phyloP scores from a whole-genome alignment of 2,113 vertebrate genomes.

The Rhadina sibilatrix region DNA sequence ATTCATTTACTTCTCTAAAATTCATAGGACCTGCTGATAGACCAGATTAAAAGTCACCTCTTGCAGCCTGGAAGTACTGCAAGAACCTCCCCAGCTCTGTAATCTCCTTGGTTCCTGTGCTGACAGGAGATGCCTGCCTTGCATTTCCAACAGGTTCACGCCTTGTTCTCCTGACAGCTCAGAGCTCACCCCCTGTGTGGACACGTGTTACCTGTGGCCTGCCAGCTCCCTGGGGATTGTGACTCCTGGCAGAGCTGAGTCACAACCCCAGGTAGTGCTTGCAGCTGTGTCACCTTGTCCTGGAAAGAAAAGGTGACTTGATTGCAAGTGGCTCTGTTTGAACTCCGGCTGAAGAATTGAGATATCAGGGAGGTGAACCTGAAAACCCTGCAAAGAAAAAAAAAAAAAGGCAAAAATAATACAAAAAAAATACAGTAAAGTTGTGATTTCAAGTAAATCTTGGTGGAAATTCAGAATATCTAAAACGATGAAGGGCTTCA shows the following conservation, averaged over 20 bases:
- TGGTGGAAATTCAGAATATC: neutral
- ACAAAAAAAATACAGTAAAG: neutral
- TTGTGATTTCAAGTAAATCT: neutral
- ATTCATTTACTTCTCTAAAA: neutral
- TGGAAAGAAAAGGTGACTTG: neutral
- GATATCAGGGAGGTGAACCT: neutral
- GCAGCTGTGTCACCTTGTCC: neutral
- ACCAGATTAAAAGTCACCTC: neutral
- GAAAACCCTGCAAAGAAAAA: neutral
- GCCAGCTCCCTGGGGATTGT: neutral
- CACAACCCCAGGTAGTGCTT: neutral
- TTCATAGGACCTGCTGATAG: neutral
- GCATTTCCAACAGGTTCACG: fast-evolving
- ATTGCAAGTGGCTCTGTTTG: neutral
- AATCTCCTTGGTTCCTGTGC: neutral
- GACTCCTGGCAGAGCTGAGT: neutral
- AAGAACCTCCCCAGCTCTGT: neutral
- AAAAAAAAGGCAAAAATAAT: fast-evolving
- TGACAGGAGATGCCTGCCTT: neutral
- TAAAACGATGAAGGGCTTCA: neutral
- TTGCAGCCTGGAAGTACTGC: neutral
- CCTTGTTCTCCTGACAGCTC: neutral
- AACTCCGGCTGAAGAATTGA: neutral
- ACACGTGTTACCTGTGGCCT: neutral
- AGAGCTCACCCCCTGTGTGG: neutral